Conservation (phyloP, 2,113 vertebrate species). For the Bubo scandiacus region DNA sequence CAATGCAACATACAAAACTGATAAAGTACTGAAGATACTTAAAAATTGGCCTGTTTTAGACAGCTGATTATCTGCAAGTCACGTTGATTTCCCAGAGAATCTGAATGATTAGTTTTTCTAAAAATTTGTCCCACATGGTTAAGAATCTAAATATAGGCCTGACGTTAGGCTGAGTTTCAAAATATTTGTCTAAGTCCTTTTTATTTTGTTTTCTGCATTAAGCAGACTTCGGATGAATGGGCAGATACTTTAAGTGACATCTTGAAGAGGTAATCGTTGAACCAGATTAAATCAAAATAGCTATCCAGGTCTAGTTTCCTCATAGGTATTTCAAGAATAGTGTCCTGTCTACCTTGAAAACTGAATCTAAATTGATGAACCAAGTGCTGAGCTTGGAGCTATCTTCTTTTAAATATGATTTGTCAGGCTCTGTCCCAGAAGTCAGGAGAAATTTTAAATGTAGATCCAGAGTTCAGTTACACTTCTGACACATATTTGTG, state of each 20-base stretch:
- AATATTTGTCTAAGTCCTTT: background rate
- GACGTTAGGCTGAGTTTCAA: background rate
- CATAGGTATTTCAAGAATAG: constrained; percentile 34
- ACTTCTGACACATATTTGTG: background rate
- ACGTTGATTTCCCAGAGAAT: background rate
- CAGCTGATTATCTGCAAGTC: background rate
- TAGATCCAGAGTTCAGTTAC: background rate
- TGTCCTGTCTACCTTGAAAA: constrained; percentile 18
- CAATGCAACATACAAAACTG: background rate
- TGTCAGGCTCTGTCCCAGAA: constrained; percentile 17
- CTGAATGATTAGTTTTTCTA: background rate
- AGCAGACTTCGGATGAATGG: background rate
- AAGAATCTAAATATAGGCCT: background rate
- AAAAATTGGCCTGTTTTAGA: background rate
- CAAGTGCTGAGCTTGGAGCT: constrained; percentile 37
- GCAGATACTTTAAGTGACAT: background rate
- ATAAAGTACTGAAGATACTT: background rate
- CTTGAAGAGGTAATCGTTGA: background rate
- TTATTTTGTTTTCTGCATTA: background rate
- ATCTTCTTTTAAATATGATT: constrained; percentile 29
- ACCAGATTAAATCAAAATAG: background rate
- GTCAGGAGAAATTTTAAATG: constrained; percentile 2
- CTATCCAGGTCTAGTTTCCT: constrained; percentile 13
- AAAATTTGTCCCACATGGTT: background rate
- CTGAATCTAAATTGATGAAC: constrained; percentile 34